Conservation (phyloP, 2,113 vertebrate genomes). For the Pithys albifrons region DNA sequence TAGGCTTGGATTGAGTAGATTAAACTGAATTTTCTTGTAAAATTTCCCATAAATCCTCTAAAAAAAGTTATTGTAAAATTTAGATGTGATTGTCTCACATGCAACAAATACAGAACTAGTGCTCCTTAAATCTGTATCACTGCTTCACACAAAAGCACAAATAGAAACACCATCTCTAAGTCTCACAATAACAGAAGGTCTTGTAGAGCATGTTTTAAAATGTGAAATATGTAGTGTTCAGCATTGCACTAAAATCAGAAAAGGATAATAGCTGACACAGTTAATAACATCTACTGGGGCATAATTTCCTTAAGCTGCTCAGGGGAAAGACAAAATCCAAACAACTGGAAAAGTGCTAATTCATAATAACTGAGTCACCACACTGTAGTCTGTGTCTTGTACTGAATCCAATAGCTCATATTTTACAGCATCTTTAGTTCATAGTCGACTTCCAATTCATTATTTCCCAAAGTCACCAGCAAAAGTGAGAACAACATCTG, state of each 20-base stretch:
- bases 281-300: background rate
- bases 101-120: background rate
- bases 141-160: background rate
- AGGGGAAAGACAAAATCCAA: background rate
- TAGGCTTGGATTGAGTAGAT: background rate
- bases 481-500: background rate
- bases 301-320: background rate
- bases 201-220: background rate
- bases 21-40: background rate
- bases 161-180: background rate
- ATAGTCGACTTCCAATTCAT: background rate
- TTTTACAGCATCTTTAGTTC: background rate
- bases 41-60: background rate
- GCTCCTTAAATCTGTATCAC: background rate
- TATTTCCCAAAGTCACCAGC: background rate
- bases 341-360: background rate
- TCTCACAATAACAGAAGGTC: background rate
- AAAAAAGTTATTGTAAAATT: fast-evolving
- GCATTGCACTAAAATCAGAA: background rate
- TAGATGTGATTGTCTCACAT: background rate
- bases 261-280: background rate
- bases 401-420: background rate
- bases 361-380: background rate
- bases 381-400: background rate
- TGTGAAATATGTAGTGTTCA: background rate